Base-by-base conservation (phyloP, 2,113 vertebrate species). In the Lamprologus ornatipinnis region DNA sequence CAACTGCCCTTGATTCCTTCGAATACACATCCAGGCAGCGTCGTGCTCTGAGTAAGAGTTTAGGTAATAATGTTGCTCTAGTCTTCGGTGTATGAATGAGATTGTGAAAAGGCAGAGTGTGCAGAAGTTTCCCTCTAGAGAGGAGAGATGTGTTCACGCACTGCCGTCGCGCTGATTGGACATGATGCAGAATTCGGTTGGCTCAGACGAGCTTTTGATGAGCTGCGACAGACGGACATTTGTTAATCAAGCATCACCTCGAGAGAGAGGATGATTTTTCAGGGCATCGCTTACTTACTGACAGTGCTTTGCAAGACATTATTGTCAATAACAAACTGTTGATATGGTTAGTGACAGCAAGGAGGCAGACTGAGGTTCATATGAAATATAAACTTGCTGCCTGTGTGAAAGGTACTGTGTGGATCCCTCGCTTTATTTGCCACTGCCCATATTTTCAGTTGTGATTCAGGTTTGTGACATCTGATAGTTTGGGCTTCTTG, bases 291-390 rank as follows among this genome's bases (percentile, higher is more conserved):
- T 37, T 26, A 21, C 83, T 37, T 21, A n/a, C 49, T 28, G 87
- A 60, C 81, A 13, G 6, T 21, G 10, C 85, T 89, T 63, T 51
- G 47, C 85, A 23, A 73, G 21, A 78, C 79, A 57, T 86, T 65
- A 63, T 82, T 63, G 70, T 75, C 8, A 84, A 87, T 82, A 42
- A 49, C 86, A 81, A 82, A n/a, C 37, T 19, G 78, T 75, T 80
- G 89, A 87, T 87, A 40, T 45, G 47, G 45, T 15, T 63, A 3
- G 65, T 86, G 87, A 80, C 85, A 55, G 83, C 49, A 8, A 73
- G 23, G 5, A n/a, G 87, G 80, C 6, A 5, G 81, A 70, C 63
- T n/a, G 63, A 87, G 89, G 92, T 88, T 90, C 84, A 85, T 88
- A 85, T 4, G 70, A 73, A 91, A 80, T 87, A 47, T 42, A 31